phyloP scores from a whole-genome alignment of 2,113 vertebrate genomes.

The Siniperca chuatsi region DNA sequence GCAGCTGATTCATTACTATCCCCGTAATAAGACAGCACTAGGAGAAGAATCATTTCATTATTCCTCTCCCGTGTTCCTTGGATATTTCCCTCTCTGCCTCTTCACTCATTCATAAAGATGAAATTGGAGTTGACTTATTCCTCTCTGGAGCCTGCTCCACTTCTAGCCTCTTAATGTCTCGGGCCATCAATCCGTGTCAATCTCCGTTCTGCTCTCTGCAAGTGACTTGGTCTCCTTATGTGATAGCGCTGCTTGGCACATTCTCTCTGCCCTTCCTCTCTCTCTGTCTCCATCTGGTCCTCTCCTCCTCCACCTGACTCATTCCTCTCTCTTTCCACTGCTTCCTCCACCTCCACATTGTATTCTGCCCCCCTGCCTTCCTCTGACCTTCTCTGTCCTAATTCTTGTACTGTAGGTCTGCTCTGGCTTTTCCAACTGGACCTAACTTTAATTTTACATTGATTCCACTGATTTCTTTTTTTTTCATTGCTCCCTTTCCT shows the following conservation, averaged over 20 bases:
- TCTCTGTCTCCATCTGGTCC: conserved; percentile 71
- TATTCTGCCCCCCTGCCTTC: conserved; percentile 45
- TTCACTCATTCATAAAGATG: conserved; percentile 73
- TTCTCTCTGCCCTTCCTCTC: conserved; percentile 41
- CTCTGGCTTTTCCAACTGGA: conserved; percentile 33
- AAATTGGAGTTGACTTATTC: conserved; percentile 68
- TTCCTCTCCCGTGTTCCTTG: conserved; percentile 63
- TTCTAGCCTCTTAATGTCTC: conserved; percentile 63
- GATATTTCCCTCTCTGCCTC: conserved; percentile 63
- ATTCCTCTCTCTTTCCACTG: conserved; percentile 39
- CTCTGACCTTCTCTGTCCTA: conserved; percentile 60
- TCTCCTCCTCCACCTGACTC: conserved; percentile 70
- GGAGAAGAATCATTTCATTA: conserved; percentile 70
- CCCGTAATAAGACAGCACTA: conserved; percentile 40
- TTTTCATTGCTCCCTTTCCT: background rate
- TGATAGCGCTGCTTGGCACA: conserved; percentile 60
- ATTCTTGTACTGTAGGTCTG: background rate
- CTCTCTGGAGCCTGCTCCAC: conserved; percentile 70
- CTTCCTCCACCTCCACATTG: conserved; percentile 47
- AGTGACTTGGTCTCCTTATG: conserved; percentile 53
- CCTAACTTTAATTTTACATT: conserved; percentile 9
- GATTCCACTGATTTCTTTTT: conserved; percentile 1
- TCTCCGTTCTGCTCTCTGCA: conserved; percentile 62
- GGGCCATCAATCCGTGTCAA: conserved; percentile 73
- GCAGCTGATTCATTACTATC: conserved; percentile 61